Evolutionary conservation across 2,888 invertebrate genomes (phyloP).

Genomic region (Leuctra nigra): DNA sequence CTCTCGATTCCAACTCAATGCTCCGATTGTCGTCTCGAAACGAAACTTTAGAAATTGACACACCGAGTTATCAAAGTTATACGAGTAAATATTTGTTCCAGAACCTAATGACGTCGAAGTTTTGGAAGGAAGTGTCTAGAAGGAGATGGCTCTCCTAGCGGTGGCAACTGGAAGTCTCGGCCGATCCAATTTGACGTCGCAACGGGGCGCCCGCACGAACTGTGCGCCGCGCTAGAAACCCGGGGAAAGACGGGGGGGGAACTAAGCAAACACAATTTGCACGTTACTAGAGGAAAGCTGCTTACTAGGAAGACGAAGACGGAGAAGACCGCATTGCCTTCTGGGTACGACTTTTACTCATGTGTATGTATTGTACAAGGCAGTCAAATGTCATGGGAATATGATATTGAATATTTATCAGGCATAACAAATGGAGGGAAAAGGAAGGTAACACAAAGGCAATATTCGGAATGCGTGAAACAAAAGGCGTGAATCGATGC

Average conservation of each 20-base stretch:
- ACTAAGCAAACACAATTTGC: slow-evolving; percentile 26
- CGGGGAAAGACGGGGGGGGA: background rate
- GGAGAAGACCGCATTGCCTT: background rate
- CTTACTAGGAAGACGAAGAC: slow-evolving; percentile 6
- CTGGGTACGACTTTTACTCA: background rate
- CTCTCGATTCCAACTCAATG: background rate
- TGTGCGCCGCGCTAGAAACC: background rate
- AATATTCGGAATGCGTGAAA: too few species aligned
- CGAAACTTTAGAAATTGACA: slow-evolving; percentile 1
- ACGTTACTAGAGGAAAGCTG: slow-evolving; percentile 20
- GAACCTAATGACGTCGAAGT: slow-evolving; percentile 8
- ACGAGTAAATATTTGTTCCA: slow-evolving; percentile 13
- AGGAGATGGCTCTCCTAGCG: slow-evolving; percentile 1
- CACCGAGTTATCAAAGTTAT: slow-evolving; percentile 13
- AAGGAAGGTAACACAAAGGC: background rate
- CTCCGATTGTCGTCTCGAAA: background rate
- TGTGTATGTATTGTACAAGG: slow-evolving; percentile 8
- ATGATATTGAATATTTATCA: slow-evolving; percentile 19
- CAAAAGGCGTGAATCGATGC: background rate
- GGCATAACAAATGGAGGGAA: slow-evolving; percentile 10
- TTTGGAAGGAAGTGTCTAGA: background rate
- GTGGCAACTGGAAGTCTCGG: background rate
- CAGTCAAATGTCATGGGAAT: slow-evolving; percentile 17
- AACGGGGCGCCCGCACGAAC: slow-evolving; percentile 12
- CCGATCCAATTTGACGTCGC: slow-evolving; percentile 14